Base-by-base conservation (phyloP, 2,113 vertebrate genomes). In the Sapajus apella region DNA sequence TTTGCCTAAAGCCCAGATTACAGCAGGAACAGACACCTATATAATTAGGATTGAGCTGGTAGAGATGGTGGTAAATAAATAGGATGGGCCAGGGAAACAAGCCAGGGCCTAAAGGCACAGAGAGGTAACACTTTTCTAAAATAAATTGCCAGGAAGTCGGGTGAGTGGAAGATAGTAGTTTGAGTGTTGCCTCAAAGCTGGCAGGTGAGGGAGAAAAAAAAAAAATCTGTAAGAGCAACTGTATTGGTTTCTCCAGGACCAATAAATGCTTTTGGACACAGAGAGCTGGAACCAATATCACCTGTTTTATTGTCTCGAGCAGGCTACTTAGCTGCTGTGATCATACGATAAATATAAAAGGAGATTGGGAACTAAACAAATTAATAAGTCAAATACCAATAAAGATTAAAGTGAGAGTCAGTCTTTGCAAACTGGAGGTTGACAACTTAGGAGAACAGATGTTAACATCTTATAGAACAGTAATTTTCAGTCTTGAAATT, bases 331-430 rank as follows among this genome's bases (percentile, higher is more conserved):
- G 58, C 23, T 66, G 21, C n/a, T 95, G 75, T 90, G 68, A 96
- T 91, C 82, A 75, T n/a, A 12, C 27, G 47, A 30, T 91, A 52
- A 86, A 90, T 88, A 14, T 17, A 90, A 66, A 96, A 70, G 52
- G 61, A 95, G 52, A 52, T 32, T 96, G 43, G 40, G 37, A 95
- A 87, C 21, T 87, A 23, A 92, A 58, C 79, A 92, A 96, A 97
- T 95, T 97, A 94, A 73, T 91, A 88, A 93, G 85, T 89, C 66
- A 95, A 89, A 95, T 79, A 97, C 75, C 81, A 94, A 75, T 77
- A 91, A 45, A 82, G 87, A 88, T 87, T 75, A 96, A 94, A n/a
- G 40, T 92, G 64, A 87, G 40, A 94, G 23, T 32, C 12, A 88
- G n/a, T 30, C 35, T 88, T 30, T 91, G 77, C 35, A 92, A 90